A percentile compares a stretch with the other conserved stretches of the same genome.
phyloP scores from a whole-genome alignment of 2,797 vertebrate genomes.

The Urosaurus nigricauda region DNA sequence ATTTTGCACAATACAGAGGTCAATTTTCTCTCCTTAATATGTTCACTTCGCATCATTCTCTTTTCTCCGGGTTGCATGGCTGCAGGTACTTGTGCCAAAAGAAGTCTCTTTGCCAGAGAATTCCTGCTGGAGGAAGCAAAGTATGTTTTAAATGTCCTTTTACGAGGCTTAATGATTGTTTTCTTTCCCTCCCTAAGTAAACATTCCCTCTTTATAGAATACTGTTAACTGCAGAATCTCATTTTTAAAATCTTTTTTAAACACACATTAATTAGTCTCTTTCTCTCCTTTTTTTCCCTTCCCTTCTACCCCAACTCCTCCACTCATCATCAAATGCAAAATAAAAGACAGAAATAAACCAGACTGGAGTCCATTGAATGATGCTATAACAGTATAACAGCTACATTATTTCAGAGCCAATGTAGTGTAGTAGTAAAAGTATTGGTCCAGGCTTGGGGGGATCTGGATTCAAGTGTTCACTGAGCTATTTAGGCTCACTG shows the following conservation, averaged over 20 bases:
- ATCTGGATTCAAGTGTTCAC: not conserved
- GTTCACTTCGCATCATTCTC: not conserved
- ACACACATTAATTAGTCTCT: not conserved
- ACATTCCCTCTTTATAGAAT: constrained; percentile 51
- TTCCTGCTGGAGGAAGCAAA: constrained; percentile 25
- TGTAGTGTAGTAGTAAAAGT: not conserved
- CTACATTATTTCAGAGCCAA: not conserved
- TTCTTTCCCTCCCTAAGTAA: constrained; percentile 50
- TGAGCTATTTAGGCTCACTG: not conserved
- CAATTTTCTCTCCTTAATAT: not conserved
- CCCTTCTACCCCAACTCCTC: not conserved
- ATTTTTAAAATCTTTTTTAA: constrained; percentile 19
- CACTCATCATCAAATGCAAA: accelerated
- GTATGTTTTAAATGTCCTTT: constrained; percentile 59
- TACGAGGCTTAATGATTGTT: constrained; percentile 62
- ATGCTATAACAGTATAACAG: not conserved
- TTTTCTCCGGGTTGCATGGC: not conserved
- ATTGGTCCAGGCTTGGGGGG: not conserved
- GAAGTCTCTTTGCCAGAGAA: not conserved
- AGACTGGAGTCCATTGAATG: not conserved
- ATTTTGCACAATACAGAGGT: not conserved
- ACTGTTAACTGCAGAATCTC: not conserved
- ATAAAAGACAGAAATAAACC: not conserved
- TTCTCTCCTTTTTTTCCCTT: not conserved
- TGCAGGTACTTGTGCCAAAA: not conserved